These are phyloP conservation scores for Xenentodon cancila DNA, from an alignment of 2,797 vertebrate genomes.

Conservation along the genomic window DNA sequence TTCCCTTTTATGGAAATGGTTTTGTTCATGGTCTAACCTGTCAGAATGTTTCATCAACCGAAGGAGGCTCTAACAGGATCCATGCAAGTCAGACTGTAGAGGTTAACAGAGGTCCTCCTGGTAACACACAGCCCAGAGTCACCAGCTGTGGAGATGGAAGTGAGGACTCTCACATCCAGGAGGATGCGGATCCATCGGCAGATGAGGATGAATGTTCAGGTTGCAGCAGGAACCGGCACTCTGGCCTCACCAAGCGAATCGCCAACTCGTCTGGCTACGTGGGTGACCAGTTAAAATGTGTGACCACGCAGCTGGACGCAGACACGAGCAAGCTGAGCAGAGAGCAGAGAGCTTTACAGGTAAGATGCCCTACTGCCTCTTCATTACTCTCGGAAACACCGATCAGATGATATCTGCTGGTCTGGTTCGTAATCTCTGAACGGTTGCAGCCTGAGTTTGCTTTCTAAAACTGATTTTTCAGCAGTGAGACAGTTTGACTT, in stretches of 20 bases:
- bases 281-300: constrained; percentile 90
- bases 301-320: constrained; percentile 89
- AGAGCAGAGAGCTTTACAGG: constrained; percentile 92
- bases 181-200: constrained; percentile 50
- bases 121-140: not conserved
- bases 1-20: not conserved
- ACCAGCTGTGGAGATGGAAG: constrained; percentile 66
- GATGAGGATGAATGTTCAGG: constrained; percentile 77
- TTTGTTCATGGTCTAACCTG: constrained; percentile 6
- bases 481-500: no score
- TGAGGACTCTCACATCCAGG: constrained; percentile 63
- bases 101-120: not conserved
- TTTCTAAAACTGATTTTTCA: constrained; percentile 24
- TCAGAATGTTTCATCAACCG: constrained; percentile 11
- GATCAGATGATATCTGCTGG: constrained; percentile 7
- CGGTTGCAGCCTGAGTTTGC: not conserved
- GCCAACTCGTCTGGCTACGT: constrained; percentile 91
- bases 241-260: constrained; percentile 89
- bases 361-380: constrained; percentile 69
- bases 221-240: constrained; percentile 83
- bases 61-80: not conserved
- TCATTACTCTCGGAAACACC: not conserved
- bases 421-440: not conserved
- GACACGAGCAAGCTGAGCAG: constrained; percentile 92
- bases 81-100: constrained; percentile 7